Evolutionary conservation across 2,797 vertebrate genomes (phyloP).

Genomic region (Mormyrus hasselquistii): DNA sequence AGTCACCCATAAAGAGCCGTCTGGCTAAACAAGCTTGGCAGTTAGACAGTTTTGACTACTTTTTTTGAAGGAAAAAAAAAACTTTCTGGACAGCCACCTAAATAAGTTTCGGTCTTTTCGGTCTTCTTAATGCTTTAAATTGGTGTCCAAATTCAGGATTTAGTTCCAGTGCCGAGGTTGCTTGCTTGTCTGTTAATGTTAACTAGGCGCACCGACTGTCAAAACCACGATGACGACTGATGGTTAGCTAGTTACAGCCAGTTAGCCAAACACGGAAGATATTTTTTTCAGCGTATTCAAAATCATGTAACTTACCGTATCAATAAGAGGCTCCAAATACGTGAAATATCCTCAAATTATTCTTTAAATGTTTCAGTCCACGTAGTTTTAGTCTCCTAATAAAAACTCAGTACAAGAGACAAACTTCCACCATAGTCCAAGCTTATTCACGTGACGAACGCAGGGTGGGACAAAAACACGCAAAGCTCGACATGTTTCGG

Average conservation of each 20-base stretch:
- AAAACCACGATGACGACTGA: not conserved
- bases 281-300: not conserved
- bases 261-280: not conserved
- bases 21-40: not conserved
- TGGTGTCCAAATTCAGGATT: not conserved
- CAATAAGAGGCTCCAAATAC: not conserved
- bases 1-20: not conserved
- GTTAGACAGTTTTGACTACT: not conserved
- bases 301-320: slow-evolving; percentile 1
- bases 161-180: not conserved
- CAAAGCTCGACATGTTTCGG: not conserved
- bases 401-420: slow-evolving; percentile 49
- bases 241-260: not conserved
- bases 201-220: not conserved
- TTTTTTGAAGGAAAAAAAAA: not conserved
- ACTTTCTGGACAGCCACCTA: not conserved
- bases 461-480: slow-evolving; percentile 47
- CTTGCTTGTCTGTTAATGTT: not conserved
- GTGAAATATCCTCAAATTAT: not conserved
- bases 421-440: slow-evolving; percentile 66
- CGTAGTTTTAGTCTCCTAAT: slow-evolving; percentile 40
- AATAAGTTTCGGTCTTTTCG: not conserved
- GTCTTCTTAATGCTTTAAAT: not conserved
- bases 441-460: slow-evolving; percentile 59
- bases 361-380: not conserved